phyloP scores from a whole-genome alignment of 2,888 invertebrate species.

The Imbricaverruca yamaguchii region DNA sequence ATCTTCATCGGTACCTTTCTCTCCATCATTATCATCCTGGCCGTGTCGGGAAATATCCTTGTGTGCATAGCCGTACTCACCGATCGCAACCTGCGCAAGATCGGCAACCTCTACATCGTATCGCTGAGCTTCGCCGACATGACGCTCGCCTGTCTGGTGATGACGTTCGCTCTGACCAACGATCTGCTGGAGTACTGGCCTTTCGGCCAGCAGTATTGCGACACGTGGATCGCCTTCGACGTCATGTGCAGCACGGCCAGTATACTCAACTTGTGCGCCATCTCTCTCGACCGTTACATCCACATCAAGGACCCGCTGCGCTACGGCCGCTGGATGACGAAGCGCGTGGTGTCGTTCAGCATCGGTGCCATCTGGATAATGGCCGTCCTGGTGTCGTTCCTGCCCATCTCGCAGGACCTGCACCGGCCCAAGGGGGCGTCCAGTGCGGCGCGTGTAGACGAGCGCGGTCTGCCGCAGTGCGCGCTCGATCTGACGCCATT shows the following conservation, averaged over 20 bases:
- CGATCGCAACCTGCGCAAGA: constrained; percentile 76
- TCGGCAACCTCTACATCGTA: constrained; percentile 74
- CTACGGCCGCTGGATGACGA: constrained; percentile 86
- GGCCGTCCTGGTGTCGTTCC: constrained; percentile 89
- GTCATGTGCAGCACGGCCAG: constrained; percentile 99
- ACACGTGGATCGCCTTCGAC: constrained; percentile 98
- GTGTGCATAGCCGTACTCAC: constrained; percentile 97
- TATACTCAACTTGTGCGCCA: constrained; percentile 95
- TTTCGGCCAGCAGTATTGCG: constrained; percentile 92
- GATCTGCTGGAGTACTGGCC: constrained; percentile 97
- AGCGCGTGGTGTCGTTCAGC: constrained; percentile 71
- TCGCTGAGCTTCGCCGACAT: constrained; percentile 96
- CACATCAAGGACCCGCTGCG: constrained; percentile 57
- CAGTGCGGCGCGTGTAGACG: constrained; percentile 48
- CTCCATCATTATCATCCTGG: constrained; percentile 81
- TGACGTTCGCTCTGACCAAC: constrained; percentile 97
- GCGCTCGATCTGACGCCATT: constrained; percentile 89
- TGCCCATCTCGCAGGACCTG: constrained; percentile 88
- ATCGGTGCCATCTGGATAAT: constrained; percentile 89
- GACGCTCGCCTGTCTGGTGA: constrained; percentile 91
- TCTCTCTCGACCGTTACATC: constrained; percentile 89
- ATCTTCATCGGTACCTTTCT: constrained; percentile 66
- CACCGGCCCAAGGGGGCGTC: constrained; percentile 65
- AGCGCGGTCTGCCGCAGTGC: constrained; percentile 60
- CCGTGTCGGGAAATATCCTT: constrained; percentile 89